Evolutionary conservation across 2,113 vertebrate genomes (phyloP).

Genomic region (Centropus unirufus): DNA sequence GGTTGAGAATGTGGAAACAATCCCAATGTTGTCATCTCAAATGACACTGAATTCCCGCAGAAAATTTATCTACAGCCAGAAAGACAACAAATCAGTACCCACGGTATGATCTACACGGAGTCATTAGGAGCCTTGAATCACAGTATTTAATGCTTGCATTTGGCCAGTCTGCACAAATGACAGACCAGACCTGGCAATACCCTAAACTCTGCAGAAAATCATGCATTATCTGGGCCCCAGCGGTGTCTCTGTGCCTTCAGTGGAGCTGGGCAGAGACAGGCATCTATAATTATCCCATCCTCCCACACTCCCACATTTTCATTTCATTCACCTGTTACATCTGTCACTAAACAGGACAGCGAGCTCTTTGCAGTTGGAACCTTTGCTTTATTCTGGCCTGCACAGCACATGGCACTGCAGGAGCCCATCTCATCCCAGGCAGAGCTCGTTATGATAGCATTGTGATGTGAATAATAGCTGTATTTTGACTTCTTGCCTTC

Average conservation of each 20-base stretch:
- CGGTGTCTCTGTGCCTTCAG: not conserved
- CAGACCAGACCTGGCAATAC: not conserved
- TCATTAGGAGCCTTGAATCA: not conserved
- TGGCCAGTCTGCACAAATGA: not conserved
- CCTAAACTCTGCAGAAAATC: not conserved
- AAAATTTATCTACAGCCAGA: not conserved
- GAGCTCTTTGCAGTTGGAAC: not conserved
- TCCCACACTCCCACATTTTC: not conserved
- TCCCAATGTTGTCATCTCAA: not conserved
- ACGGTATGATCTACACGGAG: not conserved
- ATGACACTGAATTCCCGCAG: not conserved
- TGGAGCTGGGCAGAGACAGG: not conserved
- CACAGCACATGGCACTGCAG: not conserved
- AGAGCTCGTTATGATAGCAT: fast-evolving
- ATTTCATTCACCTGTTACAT: not conserved
- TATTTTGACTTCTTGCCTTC: not conserved
- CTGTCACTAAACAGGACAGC: not conserved
- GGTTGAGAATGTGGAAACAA: constrained; percentile 1
- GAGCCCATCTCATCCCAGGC: not conserved
- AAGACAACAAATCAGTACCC: not conserved
- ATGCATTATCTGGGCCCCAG: fast-evolving
- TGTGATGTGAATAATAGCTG: not conserved
- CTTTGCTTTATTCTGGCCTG: not conserved
- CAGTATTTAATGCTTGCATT: not conserved
- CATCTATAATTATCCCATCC: not conserved